Base-by-base conservation (phyloP, 2,797 vertebrate species). In the Acanthurus leucopareius region DNA sequence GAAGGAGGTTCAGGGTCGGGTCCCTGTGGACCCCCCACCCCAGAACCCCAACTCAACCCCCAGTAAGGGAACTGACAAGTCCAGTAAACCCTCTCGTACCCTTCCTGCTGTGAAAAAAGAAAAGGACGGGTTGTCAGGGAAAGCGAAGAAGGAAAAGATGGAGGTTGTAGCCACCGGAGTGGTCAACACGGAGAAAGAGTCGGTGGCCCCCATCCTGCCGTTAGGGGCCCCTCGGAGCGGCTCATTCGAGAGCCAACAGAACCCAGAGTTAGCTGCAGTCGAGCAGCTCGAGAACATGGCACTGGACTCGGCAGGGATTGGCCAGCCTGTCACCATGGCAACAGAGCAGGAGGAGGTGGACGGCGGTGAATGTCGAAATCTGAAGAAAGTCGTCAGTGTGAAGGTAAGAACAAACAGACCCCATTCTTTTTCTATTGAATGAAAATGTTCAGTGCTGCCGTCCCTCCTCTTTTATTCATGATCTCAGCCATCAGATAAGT, bases 71-170 rank as follows among this genome's bases (percentile, higher is more conserved):
- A 92, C 91, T 0, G 98, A 99, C 86, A 99, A 99, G 88, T 93
- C 95, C 0, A 90, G 94, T 78, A 99, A 99, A 92, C 92, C 95
- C 0, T 95, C 96, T 54, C 97, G 98, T 11, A 92, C 93, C 0
- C 90, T 96, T 73, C 94, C 97, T 0, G 87, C 95, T 59, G 96
- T 96, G 85, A 99, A 98, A 92, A 98, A 98, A 89, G 97, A 98
- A 80, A 99, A 98, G 82, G 98, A 99, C 38, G 94, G 95, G 0
- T 74, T 94, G 54, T 94, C 95, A 0, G 96, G 96, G 64, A 99
- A 99, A 93, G 95, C 87, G 90, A 99, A 98, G 91, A 99, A 99
- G 92, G 97, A 99, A 58, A 98, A 98, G 93, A 94, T 91, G 84
- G 97, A 99, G 80, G 72, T 38, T 0, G 84, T 63, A 58, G 87